Conservation (phyloP, 2,888 invertebrate species). For the Pristionchus fissidentatus region DNA sequence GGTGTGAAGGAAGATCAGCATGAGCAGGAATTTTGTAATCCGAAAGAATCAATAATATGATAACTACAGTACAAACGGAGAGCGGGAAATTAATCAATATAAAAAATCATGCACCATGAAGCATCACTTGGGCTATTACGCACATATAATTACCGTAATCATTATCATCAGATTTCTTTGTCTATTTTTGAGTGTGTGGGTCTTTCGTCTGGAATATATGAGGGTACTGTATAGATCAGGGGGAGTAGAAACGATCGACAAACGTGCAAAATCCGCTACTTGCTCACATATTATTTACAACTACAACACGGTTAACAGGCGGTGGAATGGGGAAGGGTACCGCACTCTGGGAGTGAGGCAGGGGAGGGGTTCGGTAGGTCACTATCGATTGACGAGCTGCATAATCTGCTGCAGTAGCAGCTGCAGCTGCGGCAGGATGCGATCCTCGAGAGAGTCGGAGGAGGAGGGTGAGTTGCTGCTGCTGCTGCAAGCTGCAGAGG, state of each 20-base stretch:
- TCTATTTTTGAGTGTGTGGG: not conserved
- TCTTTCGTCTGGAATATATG: too few relatives aligned
- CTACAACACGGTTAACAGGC: not conserved
- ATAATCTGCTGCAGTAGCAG: constrained; percentile 70
- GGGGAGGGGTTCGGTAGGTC: not conserved
- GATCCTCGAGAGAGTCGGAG: constrained; percentile 63
- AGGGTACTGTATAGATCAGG: too few relatives aligned
- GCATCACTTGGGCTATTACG: constrained; percentile 15
- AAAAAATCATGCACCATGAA: not conserved
- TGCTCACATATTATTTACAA: too few relatives aligned
- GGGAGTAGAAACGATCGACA: too few relatives aligned
- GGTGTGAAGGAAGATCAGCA: constrained; percentile 17
- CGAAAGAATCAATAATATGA: not conserved
- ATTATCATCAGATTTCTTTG: constrained; percentile 6
- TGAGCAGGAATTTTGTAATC: constrained; percentile 10
- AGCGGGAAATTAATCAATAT: too few relatives aligned
- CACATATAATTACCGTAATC: constrained; percentile 24
- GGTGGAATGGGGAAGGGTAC: not conserved
- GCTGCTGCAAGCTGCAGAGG: constrained; percentile 54
- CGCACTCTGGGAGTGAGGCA: not conserved
- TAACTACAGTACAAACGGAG: constrained; percentile 7
- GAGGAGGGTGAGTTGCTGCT: constrained; percentile 50
- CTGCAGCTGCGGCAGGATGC: constrained; percentile 69
- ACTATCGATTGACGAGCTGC: constrained; percentile 70
- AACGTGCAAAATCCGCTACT: too few relatives aligned